phyloP scores from a whole-genome alignment of 1,140 invertebrate genomes.

The Ceratina japonica region DNA sequence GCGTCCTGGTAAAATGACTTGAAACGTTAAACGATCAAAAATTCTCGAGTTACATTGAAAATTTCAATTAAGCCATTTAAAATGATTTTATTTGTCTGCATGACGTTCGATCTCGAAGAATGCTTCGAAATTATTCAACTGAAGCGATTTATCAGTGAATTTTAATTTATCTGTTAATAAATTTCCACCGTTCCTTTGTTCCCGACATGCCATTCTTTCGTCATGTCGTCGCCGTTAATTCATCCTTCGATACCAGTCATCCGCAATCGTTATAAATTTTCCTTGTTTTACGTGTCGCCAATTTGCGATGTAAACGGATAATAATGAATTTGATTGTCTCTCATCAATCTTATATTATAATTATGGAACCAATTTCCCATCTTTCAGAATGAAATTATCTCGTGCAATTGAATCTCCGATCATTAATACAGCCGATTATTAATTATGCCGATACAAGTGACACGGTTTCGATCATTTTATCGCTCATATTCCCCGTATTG shows the following conservation, averaged over 20 bases:
- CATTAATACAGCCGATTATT: too few species aligned
- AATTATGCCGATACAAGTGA: too few species aligned
- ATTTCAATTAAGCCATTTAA: too few species aligned
- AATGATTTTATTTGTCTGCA: too few species aligned
- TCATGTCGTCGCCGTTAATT: conserved; percentile 8
- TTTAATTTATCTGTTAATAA: conserved; percentile 4
- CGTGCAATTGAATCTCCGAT: too few species aligned
- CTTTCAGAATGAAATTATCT: neutral
- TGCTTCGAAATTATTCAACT: too few species aligned
- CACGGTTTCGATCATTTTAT: too few species aligned
- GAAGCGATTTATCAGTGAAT: neutral
- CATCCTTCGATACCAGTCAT: neutral
- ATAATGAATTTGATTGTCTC: neutral
- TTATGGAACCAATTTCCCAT: neutral
- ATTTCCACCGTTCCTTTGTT: conserved; percentile 9
- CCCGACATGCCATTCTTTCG: neutral
- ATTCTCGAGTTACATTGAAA: neutral
- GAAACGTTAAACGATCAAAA: neutral
- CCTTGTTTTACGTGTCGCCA: neutral
- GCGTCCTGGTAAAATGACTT: conserved; percentile 18
- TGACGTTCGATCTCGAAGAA: too few species aligned
- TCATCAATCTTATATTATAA: neutral
- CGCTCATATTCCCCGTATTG: too few species aligned
- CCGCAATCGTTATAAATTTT: neutral
- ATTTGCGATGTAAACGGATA: neutral